phyloP scores from a whole-genome alignment of 2,888 invertebrate genomes.

The Sphinx pinastri region DNA sequence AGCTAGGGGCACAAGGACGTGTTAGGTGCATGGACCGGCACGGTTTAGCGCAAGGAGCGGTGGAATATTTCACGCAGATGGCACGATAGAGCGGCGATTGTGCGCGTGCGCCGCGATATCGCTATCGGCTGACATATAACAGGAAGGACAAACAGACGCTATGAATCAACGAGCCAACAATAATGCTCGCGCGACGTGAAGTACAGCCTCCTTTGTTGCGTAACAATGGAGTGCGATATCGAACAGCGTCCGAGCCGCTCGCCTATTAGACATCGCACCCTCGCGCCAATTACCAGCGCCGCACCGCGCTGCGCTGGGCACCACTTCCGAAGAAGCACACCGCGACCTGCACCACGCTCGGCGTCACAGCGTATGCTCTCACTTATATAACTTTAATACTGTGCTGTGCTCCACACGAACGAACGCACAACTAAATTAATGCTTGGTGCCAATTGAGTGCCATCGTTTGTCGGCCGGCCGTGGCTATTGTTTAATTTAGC shows the following conservation, averaged over 20 bases:
- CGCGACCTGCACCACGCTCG: background rate
- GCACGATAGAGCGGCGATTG: conserved; percentile 69
- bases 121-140: conserved; percentile 58
- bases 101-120: conserved; percentile 63
- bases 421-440: background rate
- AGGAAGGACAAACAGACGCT: conserved; percentile 69
- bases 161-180: conserved; percentile 64
- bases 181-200: conserved; percentile 28
- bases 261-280: conserved; percentile 11
- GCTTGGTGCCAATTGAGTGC: conserved; percentile 21
- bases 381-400: background rate
- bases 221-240: conserved; percentile 38
- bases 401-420: background rate
- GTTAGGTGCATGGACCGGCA: background rate
- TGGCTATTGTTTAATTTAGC: conserved; percentile 24
- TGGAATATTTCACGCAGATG: conserved; percentile 80
- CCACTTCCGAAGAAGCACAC: conserved; percentile 4
- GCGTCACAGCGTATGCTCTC: no score
- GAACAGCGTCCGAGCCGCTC: conserved; percentile 9
- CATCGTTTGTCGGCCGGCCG: conserved; percentile 20
- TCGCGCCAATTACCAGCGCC: conserved; percentile 15
- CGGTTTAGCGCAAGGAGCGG: conserved; percentile 35
- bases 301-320: background rate
- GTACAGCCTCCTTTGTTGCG: conserved; percentile 38
- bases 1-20: conserved; percentile 26